These are phyloP conservation scores for Solenopsis invicta DNA, from an alignment of 1,140 invertebrate species.

Conservation along the genomic window DNA sequence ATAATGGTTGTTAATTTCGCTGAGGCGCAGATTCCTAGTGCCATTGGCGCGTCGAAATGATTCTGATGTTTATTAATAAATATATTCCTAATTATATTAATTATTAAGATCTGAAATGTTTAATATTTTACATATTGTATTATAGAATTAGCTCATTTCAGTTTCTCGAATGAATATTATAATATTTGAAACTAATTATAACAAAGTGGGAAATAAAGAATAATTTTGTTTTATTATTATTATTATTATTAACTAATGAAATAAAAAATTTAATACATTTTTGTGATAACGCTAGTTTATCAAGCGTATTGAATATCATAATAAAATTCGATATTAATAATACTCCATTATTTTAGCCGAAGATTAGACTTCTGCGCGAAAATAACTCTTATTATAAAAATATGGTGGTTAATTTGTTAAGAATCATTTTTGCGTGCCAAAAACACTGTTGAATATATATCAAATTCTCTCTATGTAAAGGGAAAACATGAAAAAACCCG, in stretches of 20 bases:
- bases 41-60: conserved; percentile 4
- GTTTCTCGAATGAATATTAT: neutral
- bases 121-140: conserved; percentile 51
- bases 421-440: conserved; percentile 38
- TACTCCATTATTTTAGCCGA: conserved; percentile 11
- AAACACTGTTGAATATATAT: conserved; percentile 53
- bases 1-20: neutral
- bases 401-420: neutral
- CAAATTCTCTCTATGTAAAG: conserved; percentile 65
- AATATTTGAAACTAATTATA: conserved; percentile 10
- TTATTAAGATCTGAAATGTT: conserved; percentile 12
- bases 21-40: neutral
- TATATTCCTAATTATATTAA: conserved; percentile 27
- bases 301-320: neutral
- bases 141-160: neutral
- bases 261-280: conserved; percentile 5
- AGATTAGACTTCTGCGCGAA: conserved; percentile 23
- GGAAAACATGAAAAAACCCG: conserved; percentile 75
- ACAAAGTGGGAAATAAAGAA: conserved; percentile 27
- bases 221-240: neutral
- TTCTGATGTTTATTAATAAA: conserved; percentile 16
- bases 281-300: conserved; percentile 27
- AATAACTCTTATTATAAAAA: conserved; percentile 2
- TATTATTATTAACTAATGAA: conserved; percentile 16
- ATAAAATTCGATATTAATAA: conserved; percentile 29